Conservation (phyloP, 2,888 invertebrate species). For the Malachius bipustulatus region DNA sequence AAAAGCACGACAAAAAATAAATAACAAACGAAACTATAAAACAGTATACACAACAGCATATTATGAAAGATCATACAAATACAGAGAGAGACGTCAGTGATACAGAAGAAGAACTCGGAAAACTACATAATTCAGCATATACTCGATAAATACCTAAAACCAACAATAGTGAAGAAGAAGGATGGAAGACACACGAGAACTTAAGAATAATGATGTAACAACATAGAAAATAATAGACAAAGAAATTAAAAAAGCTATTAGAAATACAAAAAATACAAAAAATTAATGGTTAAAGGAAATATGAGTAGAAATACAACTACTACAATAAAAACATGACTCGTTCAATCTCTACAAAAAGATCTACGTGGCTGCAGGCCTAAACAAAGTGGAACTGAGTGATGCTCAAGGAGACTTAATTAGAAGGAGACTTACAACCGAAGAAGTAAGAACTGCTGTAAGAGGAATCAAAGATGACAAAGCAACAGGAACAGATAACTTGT, state of each 20-base stretch:
- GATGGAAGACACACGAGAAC: not conserved
- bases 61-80: too few relatives aligned
- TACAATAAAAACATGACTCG: slow-evolving; percentile 1
- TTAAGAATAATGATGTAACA: too few relatives aligned
- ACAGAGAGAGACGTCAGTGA: not conserved
- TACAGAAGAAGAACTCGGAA: slow-evolving; percentile 2
- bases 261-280: not conserved
- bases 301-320: not conserved
- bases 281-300: not conserved
- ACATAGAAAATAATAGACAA: slow-evolving; percentile 2
- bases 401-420: not conserved
- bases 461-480: too few relatives aligned
- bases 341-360: not conserved
- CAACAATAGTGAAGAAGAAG: slow-evolving; percentile 1
- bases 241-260: slow-evolving; percentile 3
- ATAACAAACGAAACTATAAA: not conserved
- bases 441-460: slow-evolving; percentile 1
- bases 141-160: too few relatives aligned
- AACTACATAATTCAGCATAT: too few relatives aligned
- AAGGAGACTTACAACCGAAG: not conserved
- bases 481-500: too few relatives aligned
- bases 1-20: too few relatives aligned
- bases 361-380: slow-evolving; percentile 1
- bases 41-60: too few relatives aligned
- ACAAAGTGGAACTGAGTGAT: too few relatives aligned